A percentile compares a stretch with the other conserved stretches of the same genome.
These are phyloP conservation scores for Glaucomys volans DNA, from an alignment of 2,113 vertebrate species.

Conservation along the genomic window DNA sequence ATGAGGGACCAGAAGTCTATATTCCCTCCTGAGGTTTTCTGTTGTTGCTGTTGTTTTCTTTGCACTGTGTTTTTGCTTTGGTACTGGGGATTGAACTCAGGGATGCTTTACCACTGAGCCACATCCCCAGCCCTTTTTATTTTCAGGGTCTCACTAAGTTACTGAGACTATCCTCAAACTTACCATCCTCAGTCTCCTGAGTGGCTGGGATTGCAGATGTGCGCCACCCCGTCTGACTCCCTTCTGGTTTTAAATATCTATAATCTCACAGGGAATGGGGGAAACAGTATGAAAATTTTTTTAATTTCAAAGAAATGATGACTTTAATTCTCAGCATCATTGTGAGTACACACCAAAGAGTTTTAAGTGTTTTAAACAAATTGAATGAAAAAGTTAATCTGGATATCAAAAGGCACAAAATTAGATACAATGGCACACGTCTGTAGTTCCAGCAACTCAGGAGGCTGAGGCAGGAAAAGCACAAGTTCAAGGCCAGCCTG, in stretches of 20 bases:
- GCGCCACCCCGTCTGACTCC: no score
- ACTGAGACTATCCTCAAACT: no score
- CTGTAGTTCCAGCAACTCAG: not conserved
- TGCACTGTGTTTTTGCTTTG: no score
- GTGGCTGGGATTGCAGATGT: no score
- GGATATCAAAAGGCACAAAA: constrained; percentile 5
- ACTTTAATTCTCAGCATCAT: not conserved
- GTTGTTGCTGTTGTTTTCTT: no score
- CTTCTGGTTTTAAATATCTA: not conserved
- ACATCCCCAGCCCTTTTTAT: no score
- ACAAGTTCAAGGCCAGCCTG: not conserved
- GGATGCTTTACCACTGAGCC: no score
- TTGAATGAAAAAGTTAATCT: not conserved
- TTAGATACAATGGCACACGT: not conserved
- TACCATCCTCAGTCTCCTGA: no score
- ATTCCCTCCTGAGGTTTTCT: no score
- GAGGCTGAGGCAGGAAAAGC: no score
- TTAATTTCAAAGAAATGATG: not conserved
- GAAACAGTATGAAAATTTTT: not conserved
- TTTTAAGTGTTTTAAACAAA: not conserved
- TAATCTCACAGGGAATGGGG: not conserved
- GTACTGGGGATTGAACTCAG: no score
- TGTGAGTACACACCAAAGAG: not conserved
- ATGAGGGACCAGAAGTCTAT: not conserved
- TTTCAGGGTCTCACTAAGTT: no score